Evolutionary conservation across 2,797 vertebrate species (phyloP), one percentile per base, ranked within the genome.

Genomic region (Emydoidea blandingii): DNA sequence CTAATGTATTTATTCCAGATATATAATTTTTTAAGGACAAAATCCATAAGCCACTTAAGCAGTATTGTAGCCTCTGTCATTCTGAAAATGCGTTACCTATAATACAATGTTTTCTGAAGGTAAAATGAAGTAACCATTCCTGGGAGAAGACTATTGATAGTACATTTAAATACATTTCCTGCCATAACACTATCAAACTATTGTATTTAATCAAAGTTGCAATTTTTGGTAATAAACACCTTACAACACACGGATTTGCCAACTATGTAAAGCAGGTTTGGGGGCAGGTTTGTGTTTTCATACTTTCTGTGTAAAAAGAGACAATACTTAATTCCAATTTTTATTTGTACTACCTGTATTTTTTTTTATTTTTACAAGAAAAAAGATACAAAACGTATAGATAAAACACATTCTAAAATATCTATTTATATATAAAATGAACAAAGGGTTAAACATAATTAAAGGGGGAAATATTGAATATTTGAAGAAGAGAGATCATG

Each of bases 291-390:
- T 79, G 59, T 0, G 31, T 85, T 93, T 95, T 44, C 79, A 4
- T 31, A 23, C 47, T 5, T 25, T 85, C 94, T 90, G 44, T 88
- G 91, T 91, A 68, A 87, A 86, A 0, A 92, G 57, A 53, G 4
- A 0, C 65, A 31, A 2, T 2, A 41, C 91, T 97, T 94, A 78
- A 96, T 96, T 96, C 92, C 41, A 2, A 53, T 79, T 95, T 87
- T 84, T 23, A 57, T 94, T 85, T 57, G 29, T 50, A 54, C 65
- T 62, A 65, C 82, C 85, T 82, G 15, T 44, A 94, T 41, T 41
- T 0, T 62, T 62, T 93, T 91, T 87, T 57, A 37, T 68, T 68
- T 16, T 82, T 29, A 84, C 0, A 86, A 54, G 54, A 54, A 34
- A 89, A 4, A 44, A 59, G 12, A 19, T 93, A 93, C 57, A 79